These are phyloP conservation scores for Mantis religiosa DNA, from an alignment of 2,888 invertebrate species.

Conservation along the genomic window DNA sequence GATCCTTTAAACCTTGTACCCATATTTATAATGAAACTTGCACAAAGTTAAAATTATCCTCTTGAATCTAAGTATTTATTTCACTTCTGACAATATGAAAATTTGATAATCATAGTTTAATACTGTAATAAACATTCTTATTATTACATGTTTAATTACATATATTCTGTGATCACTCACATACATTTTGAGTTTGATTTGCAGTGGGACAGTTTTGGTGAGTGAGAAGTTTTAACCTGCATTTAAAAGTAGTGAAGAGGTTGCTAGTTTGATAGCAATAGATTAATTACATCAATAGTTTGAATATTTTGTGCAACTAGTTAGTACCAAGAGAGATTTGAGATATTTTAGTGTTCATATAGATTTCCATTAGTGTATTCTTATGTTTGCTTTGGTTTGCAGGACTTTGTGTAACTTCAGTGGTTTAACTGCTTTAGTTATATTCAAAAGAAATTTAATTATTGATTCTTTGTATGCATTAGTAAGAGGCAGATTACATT, in stretches of 20 bases:
- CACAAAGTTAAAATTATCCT: too few species aligned
- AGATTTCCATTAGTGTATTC: neutral
- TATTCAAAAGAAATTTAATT: neutral
- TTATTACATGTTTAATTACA: neutral
- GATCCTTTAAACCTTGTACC: too few species aligned
- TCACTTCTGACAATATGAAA: too few species aligned
- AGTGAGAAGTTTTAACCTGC: neutral
- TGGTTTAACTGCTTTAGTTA: neutral
- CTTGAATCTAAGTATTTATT: too few species aligned
- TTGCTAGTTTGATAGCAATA: neutral
- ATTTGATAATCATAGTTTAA: too few species aligned
- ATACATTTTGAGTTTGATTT: neutral
- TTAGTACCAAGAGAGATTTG: neutral
- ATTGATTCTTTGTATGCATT: too few species aligned
- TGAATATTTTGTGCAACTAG: neutral
- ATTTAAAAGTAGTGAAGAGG: neutral
- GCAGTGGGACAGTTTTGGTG: neutral
- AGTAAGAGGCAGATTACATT: too few species aligned
- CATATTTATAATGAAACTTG: too few species aligned
- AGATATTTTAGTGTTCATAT: neutral
- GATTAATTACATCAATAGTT: neutral
- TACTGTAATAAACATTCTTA: neutral
- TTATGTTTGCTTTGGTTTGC: neutral
- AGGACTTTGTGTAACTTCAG: neutral
- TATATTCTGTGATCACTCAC: neutral